phyloP scores from a whole-genome alignment of 2,888 invertebrate species.

The Leptopilina syphax region DNA sequence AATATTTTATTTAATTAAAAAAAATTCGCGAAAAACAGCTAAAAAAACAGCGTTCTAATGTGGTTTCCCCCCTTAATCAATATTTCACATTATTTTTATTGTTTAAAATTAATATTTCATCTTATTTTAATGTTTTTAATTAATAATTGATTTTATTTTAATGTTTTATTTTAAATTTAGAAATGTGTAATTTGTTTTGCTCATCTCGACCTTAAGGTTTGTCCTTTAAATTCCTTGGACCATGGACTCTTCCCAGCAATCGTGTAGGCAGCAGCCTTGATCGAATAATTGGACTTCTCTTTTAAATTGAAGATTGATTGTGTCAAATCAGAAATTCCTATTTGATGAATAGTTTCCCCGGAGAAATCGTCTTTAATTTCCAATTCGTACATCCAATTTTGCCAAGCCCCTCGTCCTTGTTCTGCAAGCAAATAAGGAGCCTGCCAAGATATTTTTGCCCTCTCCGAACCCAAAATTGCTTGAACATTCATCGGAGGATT shows the following conservation, averaged over 20 bases:
- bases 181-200: no score
- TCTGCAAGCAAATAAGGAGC: slow-evolving; percentile 86
- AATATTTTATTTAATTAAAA: no score
- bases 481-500: slow-evolving; percentile 89
- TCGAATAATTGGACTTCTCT: slow-evolving; percentile 86
- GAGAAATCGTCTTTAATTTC: slow-evolving; percentile 80
- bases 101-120: no score
- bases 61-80: no score
- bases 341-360: slow-evolving; percentile 75
- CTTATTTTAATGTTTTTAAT: no score
- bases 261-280: slow-evolving; percentile 89
- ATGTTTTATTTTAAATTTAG: no score
- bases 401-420: slow-evolving; percentile 83
- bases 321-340: slow-evolving; percentile 80
- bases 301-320: slow-evolving; percentile 84
- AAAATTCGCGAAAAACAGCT: no score
- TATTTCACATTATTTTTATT: no score
- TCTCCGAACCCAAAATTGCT: slow-evolving; percentile 86
- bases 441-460: slow-evolving; percentile 90
- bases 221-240: slow-evolving; percentile 86
- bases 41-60: no score
- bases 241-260: slow-evolving; percentile 88
- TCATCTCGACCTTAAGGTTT: slow-evolving; percentile 79
- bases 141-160: no score
- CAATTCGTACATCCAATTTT: slow-evolving; percentile 89